Evolutionary conservation across 2,113 vertebrate species (phyloP), one percentile per base, ranked within the genome.

Genomic region (Leptocoma aspasia): DNA sequence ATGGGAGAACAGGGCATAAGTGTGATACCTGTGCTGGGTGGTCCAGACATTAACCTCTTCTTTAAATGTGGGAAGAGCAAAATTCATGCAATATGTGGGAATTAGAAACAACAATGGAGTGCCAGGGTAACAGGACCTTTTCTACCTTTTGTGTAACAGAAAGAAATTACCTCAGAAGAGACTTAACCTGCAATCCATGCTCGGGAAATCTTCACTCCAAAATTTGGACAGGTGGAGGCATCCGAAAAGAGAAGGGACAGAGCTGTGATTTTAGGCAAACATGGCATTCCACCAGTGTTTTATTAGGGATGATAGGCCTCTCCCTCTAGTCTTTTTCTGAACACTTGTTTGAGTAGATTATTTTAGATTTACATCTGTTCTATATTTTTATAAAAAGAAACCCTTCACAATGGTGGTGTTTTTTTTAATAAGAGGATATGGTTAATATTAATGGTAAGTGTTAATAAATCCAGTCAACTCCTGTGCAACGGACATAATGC

Each of bases 391-490:
- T 65, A 64, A 57, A 80, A 24, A 75, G 3, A 37, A 86, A 54
- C 68, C 63, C 7, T 78, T 89, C 41, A 52, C 14, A 89, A 56
- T 56, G 8, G 39, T 75, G n/a, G 39, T 42, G 15, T n/a, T 22
- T 54, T 57, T 82, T 56, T 70, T 13, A 37, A 27, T 44, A 18
- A 53, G 83, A 82, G 20, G 5, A 45, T 44, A 72, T 35, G 44
- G 76, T 93, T 93, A 85, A 93, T 92, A 92, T 84, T 90, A 97
- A 92, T 81, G 47, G 54, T 56, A 78, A 89, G 28, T 11, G 2
- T 65, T 91, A 87, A 92, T 86, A 86, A 94, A 95, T 95, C 86
- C 79, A 86, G 64, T 92, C 83, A 68, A 11, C 61, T 95, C 94
- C 89, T 94, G 77, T 79, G 66, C 70, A 93, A 90, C 0, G 15